Percentiles rank a stretch among this genome's conserved stretches.
These are phyloP conservation scores for Neolamprologus modestus DNA, from an alignment of 2,113 vertebrate species.

Conservation along the genomic window DNA sequence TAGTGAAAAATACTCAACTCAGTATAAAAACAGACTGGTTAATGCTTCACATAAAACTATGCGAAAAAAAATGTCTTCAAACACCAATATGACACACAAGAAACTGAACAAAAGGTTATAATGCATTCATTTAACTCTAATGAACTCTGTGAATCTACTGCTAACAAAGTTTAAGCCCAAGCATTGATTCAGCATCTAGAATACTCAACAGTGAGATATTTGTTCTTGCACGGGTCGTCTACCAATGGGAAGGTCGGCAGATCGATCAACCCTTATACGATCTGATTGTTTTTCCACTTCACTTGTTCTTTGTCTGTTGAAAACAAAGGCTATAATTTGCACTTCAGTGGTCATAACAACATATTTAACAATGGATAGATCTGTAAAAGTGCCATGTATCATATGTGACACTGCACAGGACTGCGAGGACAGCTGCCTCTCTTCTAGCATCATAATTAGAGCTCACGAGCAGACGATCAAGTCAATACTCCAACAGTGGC, in stretches of 20 bases:
- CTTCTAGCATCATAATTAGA: not conserved
- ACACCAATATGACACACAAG: no score
- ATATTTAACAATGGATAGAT: not conserved
- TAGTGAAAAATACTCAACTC: not conserved
- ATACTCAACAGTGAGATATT: not conserved
- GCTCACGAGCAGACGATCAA: not conserved
- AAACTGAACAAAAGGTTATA: no score
- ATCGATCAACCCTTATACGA: not conserved
- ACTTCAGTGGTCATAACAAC: not conserved
- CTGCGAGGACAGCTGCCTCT: not conserved
- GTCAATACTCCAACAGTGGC: fast-evolving
- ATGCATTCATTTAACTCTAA: not conserved
- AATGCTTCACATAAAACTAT: no score
- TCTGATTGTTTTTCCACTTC: not conserved
- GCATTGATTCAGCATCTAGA: not conserved
- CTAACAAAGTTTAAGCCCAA: not conserved
- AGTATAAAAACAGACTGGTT: not conserved
- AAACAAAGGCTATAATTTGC: not conserved
- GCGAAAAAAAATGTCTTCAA: no score
- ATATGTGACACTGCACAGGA: not conserved
- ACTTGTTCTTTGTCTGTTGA: not conserved
- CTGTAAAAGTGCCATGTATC: not conserved
- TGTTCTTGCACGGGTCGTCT: not conserved
- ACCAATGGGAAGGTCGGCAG: not conserved
- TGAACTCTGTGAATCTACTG: not conserved